These are phyloP conservation scores for Dolichoris vasculosae DNA, from an alignment of 1,140 invertebrate genomes.

Conservation along the genomic window DNA sequence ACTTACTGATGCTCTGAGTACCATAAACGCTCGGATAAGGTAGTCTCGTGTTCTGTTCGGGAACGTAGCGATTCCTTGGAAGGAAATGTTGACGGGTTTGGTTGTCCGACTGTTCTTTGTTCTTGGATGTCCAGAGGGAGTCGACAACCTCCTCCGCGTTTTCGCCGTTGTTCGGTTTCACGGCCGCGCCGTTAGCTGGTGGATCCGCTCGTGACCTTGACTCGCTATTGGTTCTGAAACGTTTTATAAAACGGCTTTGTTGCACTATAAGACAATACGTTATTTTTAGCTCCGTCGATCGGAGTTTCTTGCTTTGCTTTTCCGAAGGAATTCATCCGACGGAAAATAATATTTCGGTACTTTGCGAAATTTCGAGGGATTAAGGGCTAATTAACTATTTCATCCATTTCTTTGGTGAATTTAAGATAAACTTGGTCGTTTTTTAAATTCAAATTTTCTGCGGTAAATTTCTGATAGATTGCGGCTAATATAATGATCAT, in stretches of 20 bases:
- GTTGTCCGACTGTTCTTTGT: neutral
- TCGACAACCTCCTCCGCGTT: conserved; percentile 63
- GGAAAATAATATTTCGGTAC: neutral
- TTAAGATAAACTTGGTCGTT: no score
- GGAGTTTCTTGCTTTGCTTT: neutral
- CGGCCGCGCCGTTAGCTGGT: neutral
- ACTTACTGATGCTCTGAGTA: conserved; percentile 63
- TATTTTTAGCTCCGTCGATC: neutral
- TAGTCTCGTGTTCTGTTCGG: conserved; percentile 73
- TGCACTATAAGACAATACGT: neutral
- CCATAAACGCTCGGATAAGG: conserved; percentile 69
- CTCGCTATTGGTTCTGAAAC: conserved; percentile 37
- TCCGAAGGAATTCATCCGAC: neutral
- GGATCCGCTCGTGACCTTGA: neutral
- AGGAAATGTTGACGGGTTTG: conserved; percentile 78
- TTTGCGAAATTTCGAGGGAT: neutral
- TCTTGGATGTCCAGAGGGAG: conserved; percentile 60
- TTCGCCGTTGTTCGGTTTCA: conserved; percentile 52
- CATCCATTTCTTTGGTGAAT: no score
- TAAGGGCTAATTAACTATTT: no score
- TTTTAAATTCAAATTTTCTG: no score
- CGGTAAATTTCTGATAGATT: no score
- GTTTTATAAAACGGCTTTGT: conserved; percentile 21
- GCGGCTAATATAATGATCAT: no score
- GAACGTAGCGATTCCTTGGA: conserved; percentile 77